These are phyloP conservation scores for Petaurus breviceps DNA, from an alignment of 2,113 vertebrate genomes.

Conservation along the genomic window DNA sequence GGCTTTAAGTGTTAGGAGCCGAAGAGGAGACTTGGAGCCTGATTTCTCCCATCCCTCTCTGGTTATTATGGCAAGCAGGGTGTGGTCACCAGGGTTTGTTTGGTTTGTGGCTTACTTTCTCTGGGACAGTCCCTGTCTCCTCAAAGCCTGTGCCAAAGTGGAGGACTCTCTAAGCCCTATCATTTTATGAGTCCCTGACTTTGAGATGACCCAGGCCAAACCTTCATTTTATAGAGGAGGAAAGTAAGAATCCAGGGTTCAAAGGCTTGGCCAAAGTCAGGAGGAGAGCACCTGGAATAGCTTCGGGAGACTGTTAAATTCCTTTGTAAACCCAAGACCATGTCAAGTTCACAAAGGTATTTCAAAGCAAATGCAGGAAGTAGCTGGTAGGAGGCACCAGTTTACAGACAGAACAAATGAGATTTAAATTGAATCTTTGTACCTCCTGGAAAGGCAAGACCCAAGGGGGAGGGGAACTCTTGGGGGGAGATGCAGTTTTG, in stretches of 20 bases:
- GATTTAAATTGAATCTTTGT: constrained; percentile 22
- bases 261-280: background rate
- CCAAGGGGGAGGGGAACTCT: background rate
- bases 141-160: background rate
- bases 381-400: background rate
- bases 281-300: background rate
- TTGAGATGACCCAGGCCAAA: background rate
- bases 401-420: constrained; percentile 49
- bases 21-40: background rate
- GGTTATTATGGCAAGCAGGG: background rate
- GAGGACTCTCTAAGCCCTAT: background rate
- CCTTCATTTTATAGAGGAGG: background rate
- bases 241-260: background rate
- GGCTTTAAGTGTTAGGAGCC: background rate
- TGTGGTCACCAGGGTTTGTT: background rate
- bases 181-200: background rate
- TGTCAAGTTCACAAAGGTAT: background rate
- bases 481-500: background rate
- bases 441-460: background rate
- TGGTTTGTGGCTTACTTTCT: background rate
- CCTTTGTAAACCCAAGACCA: background rate
- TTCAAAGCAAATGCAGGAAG: background rate
- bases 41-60: background rate
- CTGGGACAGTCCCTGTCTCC: background rate
- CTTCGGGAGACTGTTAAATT: background rate